These are phyloP conservation scores for Penaeus chinensis DNA, from an alignment of 1,140 invertebrate genomes.

Conservation along the genomic window DNA sequence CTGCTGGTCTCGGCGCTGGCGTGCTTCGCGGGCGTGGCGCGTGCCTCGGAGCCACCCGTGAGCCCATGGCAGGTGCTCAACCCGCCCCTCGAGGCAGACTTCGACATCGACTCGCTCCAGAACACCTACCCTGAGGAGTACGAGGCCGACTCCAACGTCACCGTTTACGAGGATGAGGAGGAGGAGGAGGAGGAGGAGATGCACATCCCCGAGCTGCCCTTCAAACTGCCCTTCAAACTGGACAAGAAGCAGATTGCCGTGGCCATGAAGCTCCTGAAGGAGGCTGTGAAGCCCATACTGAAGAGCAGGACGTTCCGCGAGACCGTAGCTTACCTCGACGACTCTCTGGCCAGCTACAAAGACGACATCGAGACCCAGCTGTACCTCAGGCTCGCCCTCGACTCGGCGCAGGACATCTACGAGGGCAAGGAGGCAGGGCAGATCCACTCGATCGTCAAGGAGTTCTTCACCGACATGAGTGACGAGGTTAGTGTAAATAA, in stretches of 20 bases:
- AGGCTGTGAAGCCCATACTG: slow-evolving; percentile 40
- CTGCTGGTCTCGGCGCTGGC: slow-evolving; percentile 19
- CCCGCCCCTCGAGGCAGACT: neutral
- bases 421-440: slow-evolving; percentile 46
- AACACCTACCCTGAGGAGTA: neutral
- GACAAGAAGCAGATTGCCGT: slow-evolving; percentile 51
- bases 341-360: neutral
- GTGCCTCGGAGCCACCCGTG: neutral
- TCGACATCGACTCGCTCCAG: neutral
- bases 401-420: slow-evolving; percentile 45
- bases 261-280: slow-evolving; percentile 54
- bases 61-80: slow-evolving; percentile 48
- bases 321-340: slow-evolving; percentile 34
- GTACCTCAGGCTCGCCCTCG: slow-evolving; percentile 42
- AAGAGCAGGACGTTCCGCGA: slow-evolving; percentile 41
- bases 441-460: slow-evolving; percentile 40
- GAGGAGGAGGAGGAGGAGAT: slow-evolving; percentile 37
- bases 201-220: slow-evolving; percentile 30
- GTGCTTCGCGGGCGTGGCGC: slow-evolving; percentile 17
- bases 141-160: neutral
- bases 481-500: slow-evolving; percentile 28
- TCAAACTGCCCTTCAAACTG: slow-evolving; percentile 55
- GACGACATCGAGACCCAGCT: slow-evolving; percentile 37
- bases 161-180: slow-evolving; percentile 11
- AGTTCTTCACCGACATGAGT: slow-evolving; percentile 36